phyloP scores from a whole-genome alignment of 1,140 invertebrate species.

The Drosophila jambulina region DNA sequence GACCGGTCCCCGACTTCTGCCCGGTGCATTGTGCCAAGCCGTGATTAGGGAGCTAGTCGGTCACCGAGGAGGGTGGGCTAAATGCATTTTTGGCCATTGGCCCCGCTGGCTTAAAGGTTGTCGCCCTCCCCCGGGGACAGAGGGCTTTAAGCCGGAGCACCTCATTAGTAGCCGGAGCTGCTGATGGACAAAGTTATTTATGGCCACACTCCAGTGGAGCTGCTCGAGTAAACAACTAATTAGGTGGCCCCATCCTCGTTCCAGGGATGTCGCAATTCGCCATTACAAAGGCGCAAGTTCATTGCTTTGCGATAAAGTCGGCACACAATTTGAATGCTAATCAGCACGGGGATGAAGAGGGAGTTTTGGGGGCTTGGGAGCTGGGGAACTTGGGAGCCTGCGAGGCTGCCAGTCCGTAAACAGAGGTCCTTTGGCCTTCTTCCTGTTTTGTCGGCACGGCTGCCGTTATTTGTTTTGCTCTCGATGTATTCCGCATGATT shows the following conservation, averaged over 20 bases:
- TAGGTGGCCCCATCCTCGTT: constrained; percentile 41
- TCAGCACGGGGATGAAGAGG: constrained; percentile 41
- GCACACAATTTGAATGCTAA: constrained; percentile 84
- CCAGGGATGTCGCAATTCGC: constrained; percentile 42
- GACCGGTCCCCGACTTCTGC: constrained; percentile 20
- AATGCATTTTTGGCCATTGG: constrained; percentile 71
- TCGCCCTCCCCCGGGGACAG: not conserved
- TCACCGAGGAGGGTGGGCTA: not conserved
- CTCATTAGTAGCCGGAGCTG: constrained; percentile 65
- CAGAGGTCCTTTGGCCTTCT: constrained; percentile 39
- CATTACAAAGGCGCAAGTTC: constrained; percentile 79
- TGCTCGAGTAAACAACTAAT: constrained; percentile 79
- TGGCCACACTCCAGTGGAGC: constrained; percentile 45
- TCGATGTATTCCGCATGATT: constrained; percentile 67
- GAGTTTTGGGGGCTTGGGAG: not conserved
- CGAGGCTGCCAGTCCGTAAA: constrained; percentile 26
- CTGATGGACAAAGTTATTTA: constrained; percentile 69
- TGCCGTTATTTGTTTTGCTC: constrained; percentile 46
- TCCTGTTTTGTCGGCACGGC: constrained; percentile 48
- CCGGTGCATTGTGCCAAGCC: constrained; percentile 30
- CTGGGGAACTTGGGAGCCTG: not conserved
- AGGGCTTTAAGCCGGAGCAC: constrained; percentile 37
- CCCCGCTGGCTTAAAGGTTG: constrained; percentile 51
- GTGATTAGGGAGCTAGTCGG: constrained; percentile 26
- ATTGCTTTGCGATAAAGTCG: constrained; percentile 82